Conservation (phyloP, 2,113 vertebrate genomes). For the Zootoca vivipara region DNA sequence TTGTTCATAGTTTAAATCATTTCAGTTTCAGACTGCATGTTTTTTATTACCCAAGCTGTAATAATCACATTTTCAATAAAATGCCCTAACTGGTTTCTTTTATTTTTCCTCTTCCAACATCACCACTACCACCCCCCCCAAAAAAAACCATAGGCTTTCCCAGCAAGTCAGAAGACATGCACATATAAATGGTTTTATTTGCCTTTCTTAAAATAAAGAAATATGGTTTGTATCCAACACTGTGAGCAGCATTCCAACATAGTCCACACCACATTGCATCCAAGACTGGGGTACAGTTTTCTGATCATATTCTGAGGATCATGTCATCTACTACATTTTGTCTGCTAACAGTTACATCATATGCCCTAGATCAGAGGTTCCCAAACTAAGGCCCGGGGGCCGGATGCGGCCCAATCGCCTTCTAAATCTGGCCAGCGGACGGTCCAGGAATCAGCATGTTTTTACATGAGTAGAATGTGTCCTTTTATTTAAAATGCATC, state of each 20-base stretch:
- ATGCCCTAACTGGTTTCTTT: constrained; percentile 53
- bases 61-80: constrained; percentile 49
- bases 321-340: too few relatives aligned
- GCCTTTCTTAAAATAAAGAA: constrained; percentile 60
- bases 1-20: constrained; percentile 62
- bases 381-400: too few relatives aligned
- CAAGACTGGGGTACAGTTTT: too few relatives aligned
- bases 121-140: not conserved
- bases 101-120: constrained; percentile 40
- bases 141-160: not conserved
- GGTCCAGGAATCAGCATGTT: too few relatives aligned
- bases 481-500: too few relatives aligned
- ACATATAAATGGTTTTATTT: constrained; percentile 56
- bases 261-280: too few relatives aligned
- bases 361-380: too few relatives aligned
- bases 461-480: too few relatives aligned
- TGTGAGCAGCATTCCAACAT: not conserved
- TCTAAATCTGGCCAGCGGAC: too few relatives aligned
- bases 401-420: too few relatives aligned
- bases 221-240: not conserved
- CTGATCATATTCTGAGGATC: too few relatives aligned
- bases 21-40: constrained; percentile 64
- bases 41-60: constrained; percentile 66
- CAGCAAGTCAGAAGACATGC: constrained; percentile 32
- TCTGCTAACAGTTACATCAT: too few relatives aligned